Conservation (phyloP, 2,888 invertebrate species). For the Cotesia congregata region DNA sequence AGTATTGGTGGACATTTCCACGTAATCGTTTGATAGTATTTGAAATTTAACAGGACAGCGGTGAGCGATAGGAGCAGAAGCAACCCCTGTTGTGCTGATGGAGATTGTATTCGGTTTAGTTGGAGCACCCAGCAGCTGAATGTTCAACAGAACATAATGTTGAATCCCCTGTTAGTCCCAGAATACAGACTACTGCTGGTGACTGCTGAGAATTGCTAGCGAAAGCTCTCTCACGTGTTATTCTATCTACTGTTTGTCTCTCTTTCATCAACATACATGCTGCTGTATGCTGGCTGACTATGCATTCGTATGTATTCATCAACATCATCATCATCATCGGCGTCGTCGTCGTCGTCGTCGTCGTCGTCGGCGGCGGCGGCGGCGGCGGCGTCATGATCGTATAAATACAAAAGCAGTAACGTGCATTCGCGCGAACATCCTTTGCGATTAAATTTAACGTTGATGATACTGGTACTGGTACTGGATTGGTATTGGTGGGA, state of each 20-base stretch:
- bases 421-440: slow-evolving; percentile 19
- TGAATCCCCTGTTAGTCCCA: background rate
- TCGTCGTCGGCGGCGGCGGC: no score
- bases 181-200: slow-evolving; percentile 3
- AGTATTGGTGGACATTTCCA: background rate
- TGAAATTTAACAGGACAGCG: background rate
- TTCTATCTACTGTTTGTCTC: background rate
- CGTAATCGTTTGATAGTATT: background rate
- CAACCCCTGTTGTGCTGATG: background rate
- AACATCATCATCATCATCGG: background rate
- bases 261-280: background rate
- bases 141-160: no score
- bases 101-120: background rate
- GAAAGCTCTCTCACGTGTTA: slow-evolving; percentile 30
- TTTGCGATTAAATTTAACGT: background rate
- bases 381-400: background rate
- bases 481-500: background rate
- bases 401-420: slow-evolving; percentile 14
- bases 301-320: slow-evolving; percentile 2
- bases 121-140: background rate
- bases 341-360: no score
- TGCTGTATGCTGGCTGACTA: background rate
- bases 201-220: background rate
- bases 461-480: background rate
- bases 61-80: background rate